Evolutionary conservation across 2,888 invertebrate genomes (phyloP).

Genomic region (Aphodius granarius): DNA sequence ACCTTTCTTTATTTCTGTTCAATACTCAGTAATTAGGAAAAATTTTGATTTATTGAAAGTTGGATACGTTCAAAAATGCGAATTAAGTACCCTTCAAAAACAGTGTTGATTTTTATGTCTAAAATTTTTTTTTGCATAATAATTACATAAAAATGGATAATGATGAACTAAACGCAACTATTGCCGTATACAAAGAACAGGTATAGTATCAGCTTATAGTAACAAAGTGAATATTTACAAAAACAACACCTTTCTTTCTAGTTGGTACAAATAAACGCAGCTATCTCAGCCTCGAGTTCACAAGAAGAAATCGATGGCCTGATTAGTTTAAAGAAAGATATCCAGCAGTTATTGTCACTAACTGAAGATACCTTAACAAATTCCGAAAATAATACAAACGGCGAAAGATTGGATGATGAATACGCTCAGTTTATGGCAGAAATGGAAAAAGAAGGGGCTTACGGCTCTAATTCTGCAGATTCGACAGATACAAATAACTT

Average conservation of each 20-base stretch:
- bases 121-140: neutral
- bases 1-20: too few species aligned
- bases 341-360: slow-evolving; percentile 68
- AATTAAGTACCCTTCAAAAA: neutral
- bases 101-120: neutral
- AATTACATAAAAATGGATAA: slow-evolving; percentile 15
- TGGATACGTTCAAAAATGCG: neutral
- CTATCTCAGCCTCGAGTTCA: slow-evolving; percentile 56
- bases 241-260: slow-evolving; percentile 43
- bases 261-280: slow-evolving; percentile 65
- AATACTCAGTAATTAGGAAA: neutral
- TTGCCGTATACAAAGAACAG: slow-evolving; percentile 20
- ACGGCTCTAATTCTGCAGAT: slow-evolving; percentile 23
- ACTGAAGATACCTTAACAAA: slow-evolving; percentile 52
- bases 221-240: neutral
- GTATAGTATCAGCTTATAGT: neutral
- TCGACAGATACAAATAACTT: slow-evolving; percentile 14
- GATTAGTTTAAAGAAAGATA: slow-evolving; percentile 62
- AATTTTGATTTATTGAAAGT: neutral
- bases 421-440: slow-evolving; percentile 67
- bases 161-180: neutral
- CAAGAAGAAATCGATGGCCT: slow-evolving; percentile 61
- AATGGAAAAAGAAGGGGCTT: slow-evolving; percentile 46
- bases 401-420: slow-evolving; percentile 56
- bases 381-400: neutral